Conservation (phyloP, 2,888 invertebrate species). For the Heteropelma amictum region DNA sequence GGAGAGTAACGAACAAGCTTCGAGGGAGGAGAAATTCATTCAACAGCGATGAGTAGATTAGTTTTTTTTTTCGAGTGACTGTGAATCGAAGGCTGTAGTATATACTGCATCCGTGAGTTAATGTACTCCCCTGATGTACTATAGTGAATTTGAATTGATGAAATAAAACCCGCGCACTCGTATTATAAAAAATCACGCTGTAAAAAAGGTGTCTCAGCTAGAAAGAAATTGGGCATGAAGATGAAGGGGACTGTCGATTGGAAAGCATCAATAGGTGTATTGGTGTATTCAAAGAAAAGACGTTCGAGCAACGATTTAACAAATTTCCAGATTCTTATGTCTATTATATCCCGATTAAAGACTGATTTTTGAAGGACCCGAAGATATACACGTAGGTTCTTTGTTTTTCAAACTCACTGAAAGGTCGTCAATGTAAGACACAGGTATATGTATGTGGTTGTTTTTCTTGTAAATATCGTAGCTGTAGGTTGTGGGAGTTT, state of each 20-base stretch:
- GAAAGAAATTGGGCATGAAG: background rate
- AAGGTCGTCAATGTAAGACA: slow-evolving; percentile 51
- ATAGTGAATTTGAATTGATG: slow-evolving; percentile 1
- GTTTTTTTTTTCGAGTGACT: too few species aligned
- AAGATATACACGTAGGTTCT: slow-evolving; percentile 17
- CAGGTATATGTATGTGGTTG: too few species aligned
- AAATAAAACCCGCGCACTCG: background rate
- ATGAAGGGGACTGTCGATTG: background rate
- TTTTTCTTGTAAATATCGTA: slow-evolving; percentile 65
- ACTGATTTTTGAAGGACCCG: slow-evolving; percentile 71
- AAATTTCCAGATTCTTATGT: slow-evolving; percentile 61
- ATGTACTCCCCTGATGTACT: background rate
- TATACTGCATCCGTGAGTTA: background rate
- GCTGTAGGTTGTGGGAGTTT: slow-evolving; percentile 50
- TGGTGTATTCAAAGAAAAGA: background rate
- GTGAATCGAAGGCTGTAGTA: background rate
- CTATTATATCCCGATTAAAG: slow-evolving; percentile 68
- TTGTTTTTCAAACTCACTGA: slow-evolving; percentile 53
- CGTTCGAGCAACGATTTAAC: slow-evolving; percentile 66
- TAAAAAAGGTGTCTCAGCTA: background rate
- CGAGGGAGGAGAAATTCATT: too few species aligned
- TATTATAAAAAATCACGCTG: background rate
- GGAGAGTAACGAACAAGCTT: background rate
- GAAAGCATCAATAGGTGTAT: background rate
- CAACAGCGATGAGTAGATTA: too few species aligned